Conservation (phyloP, 2,797 vertebrate genomes). For the Pagetopsis macropterus region DNA sequence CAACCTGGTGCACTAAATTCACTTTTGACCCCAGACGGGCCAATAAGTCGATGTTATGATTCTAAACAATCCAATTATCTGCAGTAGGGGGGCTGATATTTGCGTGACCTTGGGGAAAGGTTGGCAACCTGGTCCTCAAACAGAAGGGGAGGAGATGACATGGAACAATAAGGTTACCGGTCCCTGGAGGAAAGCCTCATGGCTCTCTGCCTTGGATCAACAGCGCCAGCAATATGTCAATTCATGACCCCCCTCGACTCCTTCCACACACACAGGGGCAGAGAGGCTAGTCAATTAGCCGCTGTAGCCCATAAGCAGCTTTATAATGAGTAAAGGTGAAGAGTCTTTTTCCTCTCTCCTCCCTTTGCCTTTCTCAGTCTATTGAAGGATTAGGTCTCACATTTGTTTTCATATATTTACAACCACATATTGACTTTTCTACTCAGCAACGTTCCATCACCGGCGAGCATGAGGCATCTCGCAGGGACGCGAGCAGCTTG, state of each 20-base stretch:
- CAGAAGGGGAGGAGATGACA: constrained; percentile 78
- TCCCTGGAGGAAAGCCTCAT: constrained; percentile 70
- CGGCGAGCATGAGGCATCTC: constrained; percentile 52
- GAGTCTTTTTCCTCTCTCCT: constrained; percentile 33
- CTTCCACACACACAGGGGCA: constrained; percentile 33
- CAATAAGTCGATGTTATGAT: constrained; percentile 74
- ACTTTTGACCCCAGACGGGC: constrained; percentile 67
- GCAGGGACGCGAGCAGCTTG: constrained; percentile 56
- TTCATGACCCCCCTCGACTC: constrained; percentile 60
- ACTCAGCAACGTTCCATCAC: constrained; percentile 64
- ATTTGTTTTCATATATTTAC: constrained; percentile 78
- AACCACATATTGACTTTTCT: constrained; percentile 76
- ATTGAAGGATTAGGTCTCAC: constrained; percentile 58
- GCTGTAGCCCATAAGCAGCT: constrained; percentile 52
- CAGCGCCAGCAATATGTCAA: constrained; percentile 74
- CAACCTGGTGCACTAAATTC: constrained; percentile 62
- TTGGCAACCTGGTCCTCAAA: constrained; percentile 81
- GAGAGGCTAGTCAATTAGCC: constrained; percentile 67
- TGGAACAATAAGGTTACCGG: constrained; percentile 79
- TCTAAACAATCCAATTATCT: constrained; percentile 82
- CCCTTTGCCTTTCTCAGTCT: constrained; percentile 47
- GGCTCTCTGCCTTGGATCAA: constrained; percentile 76
- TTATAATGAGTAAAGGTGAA: constrained; percentile 63
- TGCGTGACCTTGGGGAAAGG: constrained; percentile 80
- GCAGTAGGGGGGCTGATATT: constrained; percentile 55